These are phyloP conservation scores for Scylla paramamosain DNA, from an alignment of 1,140 invertebrate genomes.

Conservation along the genomic window DNA sequence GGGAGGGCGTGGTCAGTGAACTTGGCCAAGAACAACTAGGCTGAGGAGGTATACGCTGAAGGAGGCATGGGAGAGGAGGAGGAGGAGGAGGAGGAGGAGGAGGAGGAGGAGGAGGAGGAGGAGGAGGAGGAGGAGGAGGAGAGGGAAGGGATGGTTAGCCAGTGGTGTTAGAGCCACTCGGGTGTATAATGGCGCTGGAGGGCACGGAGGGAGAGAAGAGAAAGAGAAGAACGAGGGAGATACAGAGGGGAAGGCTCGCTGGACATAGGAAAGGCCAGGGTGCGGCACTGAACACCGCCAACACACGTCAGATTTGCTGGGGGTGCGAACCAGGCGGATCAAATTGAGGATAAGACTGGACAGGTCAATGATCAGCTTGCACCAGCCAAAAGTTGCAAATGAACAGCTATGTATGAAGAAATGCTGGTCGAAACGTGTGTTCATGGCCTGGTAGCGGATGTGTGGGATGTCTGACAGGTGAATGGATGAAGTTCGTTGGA, in stretches of 20 bases:
- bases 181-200: background rate
- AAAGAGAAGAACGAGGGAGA: background rate
- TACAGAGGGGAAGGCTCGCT: background rate
- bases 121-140: background rate
- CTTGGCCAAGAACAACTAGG: background rate
- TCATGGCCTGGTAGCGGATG: too few species aligned
- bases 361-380: background rate
- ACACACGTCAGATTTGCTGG: too few species aligned
- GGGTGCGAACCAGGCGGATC: too few species aligned
- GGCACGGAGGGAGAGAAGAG: background rate
- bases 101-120: background rate
- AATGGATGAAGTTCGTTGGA: background rate
- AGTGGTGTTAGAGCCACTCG: background rate
- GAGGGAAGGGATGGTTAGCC: background rate
- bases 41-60: background rate
- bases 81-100: background rate
- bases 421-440: background rate
- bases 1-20: constrained; percentile 25
- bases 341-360: background rate
- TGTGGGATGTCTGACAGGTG: background rate
- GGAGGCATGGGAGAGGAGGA: background rate
- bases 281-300: background rate
- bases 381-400: background rate
- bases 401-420: background rate
- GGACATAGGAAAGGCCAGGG: background rate